A percentile compares a stretch with the other conserved stretches of the same genome.
Conservation (phyloP, 2,797 vertebrate genomes). For the Cygnus olor region DNA sequence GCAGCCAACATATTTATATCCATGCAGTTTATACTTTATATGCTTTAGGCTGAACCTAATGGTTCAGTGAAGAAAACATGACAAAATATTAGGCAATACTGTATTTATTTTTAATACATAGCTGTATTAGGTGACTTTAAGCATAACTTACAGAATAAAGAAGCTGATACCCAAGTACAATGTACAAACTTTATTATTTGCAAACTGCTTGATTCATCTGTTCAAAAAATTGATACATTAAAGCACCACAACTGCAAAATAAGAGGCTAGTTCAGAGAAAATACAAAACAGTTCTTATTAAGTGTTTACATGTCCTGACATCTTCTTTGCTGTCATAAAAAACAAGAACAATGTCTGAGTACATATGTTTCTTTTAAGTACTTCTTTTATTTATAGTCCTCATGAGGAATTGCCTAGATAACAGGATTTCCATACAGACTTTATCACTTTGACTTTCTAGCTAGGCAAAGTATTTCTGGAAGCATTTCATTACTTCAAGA, state of each 20-base stretch:
- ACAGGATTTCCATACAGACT: background rate
- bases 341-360: background rate
- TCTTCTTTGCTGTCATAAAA: background rate
- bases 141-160: background rate
- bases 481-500: slow-evolving; percentile 42
- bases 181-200: background rate
- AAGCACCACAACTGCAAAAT: background rate
- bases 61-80: background rate
- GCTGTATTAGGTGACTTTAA: background rate
- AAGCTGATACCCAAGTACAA: background rate
- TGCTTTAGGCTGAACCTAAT: background rate
- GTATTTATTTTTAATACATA: background rate
- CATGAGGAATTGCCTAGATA: background rate
- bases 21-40: background rate
- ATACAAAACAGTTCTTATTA: background rate
- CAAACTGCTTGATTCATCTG: background rate
- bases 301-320: background rate
- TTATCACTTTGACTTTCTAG: background rate
- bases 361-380: background rate
- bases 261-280: background rate
- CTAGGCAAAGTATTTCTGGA: slow-evolving; percentile 17
- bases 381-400: background rate
- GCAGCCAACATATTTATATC: background rate
- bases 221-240: background rate
- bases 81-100: background rate